Evolutionary conservation across 1,140 invertebrate species (phyloP), one percentile per base, ranked within the genome.

Genomic region (Cryptotermes secundus): DNA sequence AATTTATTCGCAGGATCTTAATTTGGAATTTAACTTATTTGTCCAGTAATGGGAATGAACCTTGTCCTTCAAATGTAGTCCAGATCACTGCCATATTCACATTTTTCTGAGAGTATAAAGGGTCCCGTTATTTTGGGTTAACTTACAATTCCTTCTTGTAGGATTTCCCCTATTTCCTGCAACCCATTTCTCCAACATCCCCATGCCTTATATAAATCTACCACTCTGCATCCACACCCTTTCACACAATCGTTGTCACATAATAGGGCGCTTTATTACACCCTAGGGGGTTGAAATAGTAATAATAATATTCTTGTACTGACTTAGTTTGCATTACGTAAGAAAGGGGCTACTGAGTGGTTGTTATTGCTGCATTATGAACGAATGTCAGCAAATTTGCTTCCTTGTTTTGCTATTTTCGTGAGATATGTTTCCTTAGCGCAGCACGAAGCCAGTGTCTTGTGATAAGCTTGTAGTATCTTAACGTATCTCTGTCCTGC

Each of bases 241-340:
- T 72, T 72, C 26, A 72, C 59, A 72, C 59, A 72, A 72, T 72
- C 59, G 59, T 72, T 31, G 59, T 72, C 59, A 72, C 59, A 72
- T 72, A 72, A 72, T 72, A 72, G n/a, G 59, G 59, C 59, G 26
- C n/a, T 72, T 72, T 72, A 72, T 72, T 72, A 72, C 59, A 72
- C 59, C 9, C 26, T 31, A 72, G 59, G 59, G 59, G 59, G 59
- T 72, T 31, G 59, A 72, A 31, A 31, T 72, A 38, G 38, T 38
- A 65, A 65, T 65, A 65, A 72, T 31, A 72, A 72, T 72, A 72
- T 72, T 72, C 59, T 26, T 72, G 26, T 72, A 72, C 31, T 31
- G 59, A 72, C 59, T 72, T 72, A 72, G 59, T 72, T 12, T 72
- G 59, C 9, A 31, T 72, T 72, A n/a, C n/a, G 59, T 72, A 72